Evolutionary conservation across 2,888 invertebrate genomes (phyloP).

Genomic region (Stramonita haemastoma): DNA sequence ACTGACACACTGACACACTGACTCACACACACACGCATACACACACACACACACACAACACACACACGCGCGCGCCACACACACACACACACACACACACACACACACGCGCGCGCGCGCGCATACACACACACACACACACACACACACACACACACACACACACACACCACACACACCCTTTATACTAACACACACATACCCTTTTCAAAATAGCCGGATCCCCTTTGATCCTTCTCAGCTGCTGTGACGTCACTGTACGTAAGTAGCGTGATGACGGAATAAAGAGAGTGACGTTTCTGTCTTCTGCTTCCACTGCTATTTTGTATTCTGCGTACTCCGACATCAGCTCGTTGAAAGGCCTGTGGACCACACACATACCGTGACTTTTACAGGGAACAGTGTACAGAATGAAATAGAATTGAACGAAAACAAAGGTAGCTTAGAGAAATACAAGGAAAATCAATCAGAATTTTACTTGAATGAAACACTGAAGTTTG

Average conservation of each 20-base stretch:
- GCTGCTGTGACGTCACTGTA: constrained; percentile 48
- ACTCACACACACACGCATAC: neutral
- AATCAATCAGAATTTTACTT: too few species aligned
- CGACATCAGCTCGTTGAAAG: constrained; percentile 61
- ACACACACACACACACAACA: neutral
- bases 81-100: too few species aligned
- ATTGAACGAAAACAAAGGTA: too few species aligned
- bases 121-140: too few species aligned
- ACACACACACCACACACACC: neutral
- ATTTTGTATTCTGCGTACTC: constrained; percentile 57
- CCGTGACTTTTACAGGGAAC: too few species aligned
- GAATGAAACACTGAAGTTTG: too few species aligned
- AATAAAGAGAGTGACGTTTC: constrained; percentile 63
- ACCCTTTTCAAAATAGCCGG: constrained; percentile 60
- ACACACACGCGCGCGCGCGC: too few species aligned
- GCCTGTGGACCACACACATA: too few species aligned
- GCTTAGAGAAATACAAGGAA: too few species aligned
- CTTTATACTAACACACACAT: neutral
- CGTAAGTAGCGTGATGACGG: constrained; percentile 62
- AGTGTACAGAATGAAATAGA: too few species aligned
- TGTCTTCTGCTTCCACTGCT: constrained; percentile 51
- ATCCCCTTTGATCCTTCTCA: constrained; percentile 54
- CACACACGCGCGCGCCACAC: too few species aligned
- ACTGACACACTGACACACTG: neutral
- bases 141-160: neutral